Evolutionary conservation across 1,140 invertebrate species (phyloP).

Genomic region (Reticulitermes speratus): DNA sequence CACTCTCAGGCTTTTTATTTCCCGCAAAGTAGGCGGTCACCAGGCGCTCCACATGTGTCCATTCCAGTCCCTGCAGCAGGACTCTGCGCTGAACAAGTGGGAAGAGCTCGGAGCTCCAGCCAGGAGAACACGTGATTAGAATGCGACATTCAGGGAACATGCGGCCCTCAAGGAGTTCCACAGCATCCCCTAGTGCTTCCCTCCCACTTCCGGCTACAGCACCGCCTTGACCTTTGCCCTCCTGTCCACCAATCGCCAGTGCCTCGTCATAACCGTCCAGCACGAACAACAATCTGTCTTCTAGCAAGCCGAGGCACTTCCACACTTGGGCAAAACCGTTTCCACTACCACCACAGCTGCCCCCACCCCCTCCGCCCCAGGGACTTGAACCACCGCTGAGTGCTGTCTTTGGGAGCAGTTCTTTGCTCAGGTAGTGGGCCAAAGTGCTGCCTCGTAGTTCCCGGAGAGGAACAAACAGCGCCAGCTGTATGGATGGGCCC

Average conservation of each 20-base stretch:
- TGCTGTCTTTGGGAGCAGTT: slow-evolving; percentile 49
- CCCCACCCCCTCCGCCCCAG: slow-evolving; percentile 10
- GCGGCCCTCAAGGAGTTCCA: slow-evolving; percentile 50
- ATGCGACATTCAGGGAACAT: slow-evolving; percentile 56
- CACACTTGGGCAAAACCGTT: slow-evolving; percentile 43
- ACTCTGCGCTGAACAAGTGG: slow-evolving; percentile 50
- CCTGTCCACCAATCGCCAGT: slow-evolving; percentile 35
- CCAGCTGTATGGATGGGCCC: slow-evolving; percentile 44
- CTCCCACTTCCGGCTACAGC: slow-evolving; percentile 39
- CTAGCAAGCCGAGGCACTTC: slow-evolving; percentile 46
- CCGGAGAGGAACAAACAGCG: slow-evolving; percentile 54
- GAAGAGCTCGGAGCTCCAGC: slow-evolving; percentile 44
- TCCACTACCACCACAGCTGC: slow-evolving; percentile 38
- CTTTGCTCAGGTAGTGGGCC: slow-evolving; percentile 50
- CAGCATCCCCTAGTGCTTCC: slow-evolving; percentile 49
- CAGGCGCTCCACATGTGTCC: slow-evolving; percentile 53
- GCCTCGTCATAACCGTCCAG: slow-evolving; percentile 58
- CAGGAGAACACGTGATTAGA: slow-evolving; percentile 53
- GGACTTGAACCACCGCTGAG: slow-evolving; percentile 39
- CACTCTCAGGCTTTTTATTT: slow-evolving; percentile 45
- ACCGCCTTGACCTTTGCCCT: slow-evolving; percentile 8
- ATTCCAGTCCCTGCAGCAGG: slow-evolving; percentile 53
- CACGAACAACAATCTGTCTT: slow-evolving; percentile 54
- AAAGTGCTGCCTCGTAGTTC: slow-evolving; percentile 51
- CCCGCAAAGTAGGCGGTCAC: slow-evolving; percentile 53